Percentiles rank a stretch among this genome's conserved stretches.
Evolutionary conservation across 2,797 vertebrate genomes (phyloP).

Genomic region (Emydoidea blandingii): DNA sequence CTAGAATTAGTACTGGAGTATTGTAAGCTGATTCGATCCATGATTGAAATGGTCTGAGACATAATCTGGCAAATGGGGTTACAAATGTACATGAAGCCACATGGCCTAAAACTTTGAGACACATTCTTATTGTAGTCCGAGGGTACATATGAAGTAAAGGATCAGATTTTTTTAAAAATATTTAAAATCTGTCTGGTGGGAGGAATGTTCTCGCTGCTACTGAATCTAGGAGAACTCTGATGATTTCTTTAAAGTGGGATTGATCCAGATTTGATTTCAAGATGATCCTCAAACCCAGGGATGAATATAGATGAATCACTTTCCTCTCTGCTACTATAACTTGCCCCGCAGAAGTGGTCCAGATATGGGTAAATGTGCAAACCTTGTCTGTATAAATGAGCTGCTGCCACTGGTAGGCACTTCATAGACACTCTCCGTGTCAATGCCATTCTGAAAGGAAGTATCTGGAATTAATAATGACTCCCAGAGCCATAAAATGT

Average conservation of each 20-base stretch:
- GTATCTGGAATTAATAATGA: background rate
- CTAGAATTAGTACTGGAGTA: background rate
- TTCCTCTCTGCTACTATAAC: background rate
- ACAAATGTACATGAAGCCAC: background rate
- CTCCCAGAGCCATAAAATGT: background rate
- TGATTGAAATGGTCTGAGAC: background rate
- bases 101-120: background rate
- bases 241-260: background rate
- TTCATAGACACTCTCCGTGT: background rate
- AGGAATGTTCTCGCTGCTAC: background rate
- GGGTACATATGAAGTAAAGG: background rate
- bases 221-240: background rate
- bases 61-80: background rate
- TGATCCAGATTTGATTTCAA: background rate
- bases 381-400: background rate
- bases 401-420: background rate
- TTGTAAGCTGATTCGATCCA: background rate
- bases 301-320: background rate
- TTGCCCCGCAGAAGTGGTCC: background rate
- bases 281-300: background rate
- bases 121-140: background rate
- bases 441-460: background rate
- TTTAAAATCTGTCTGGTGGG: background rate
- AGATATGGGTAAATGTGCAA: background rate
- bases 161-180: background rate